phyloP scores from a whole-genome alignment of 2,113 vertebrate species.

The Procavia capensis region DNA sequence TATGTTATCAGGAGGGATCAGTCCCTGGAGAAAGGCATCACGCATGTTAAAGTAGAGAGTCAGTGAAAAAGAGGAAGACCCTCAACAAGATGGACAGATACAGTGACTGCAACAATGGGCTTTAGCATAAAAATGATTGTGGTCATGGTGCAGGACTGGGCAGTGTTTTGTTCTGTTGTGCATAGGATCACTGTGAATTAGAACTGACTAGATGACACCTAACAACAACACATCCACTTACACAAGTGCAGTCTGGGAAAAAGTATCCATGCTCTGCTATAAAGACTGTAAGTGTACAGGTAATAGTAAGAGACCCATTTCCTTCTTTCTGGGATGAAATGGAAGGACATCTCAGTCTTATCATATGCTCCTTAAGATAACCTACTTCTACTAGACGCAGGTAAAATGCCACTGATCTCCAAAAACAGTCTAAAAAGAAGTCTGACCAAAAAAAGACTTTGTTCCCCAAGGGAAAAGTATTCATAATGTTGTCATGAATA shows the following conservation, averaged over 20 bases:
- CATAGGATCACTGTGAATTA: too few species aligned
- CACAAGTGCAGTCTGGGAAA: neutral
- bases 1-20: too few species aligned
- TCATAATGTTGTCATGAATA: slow-evolving; percentile 87
- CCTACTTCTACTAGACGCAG: neutral
- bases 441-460: slow-evolving; percentile 83
- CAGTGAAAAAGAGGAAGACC: too few species aligned
- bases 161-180: too few species aligned
- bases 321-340: neutral
- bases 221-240: neutral
- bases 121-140: too few species aligned
- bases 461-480: slow-evolving; percentile 83
- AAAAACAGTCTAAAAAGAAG: slow-evolving; percentile 72
- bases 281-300: neutral
- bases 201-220: too few species aligned
- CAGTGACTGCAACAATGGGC: too few species aligned
- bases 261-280: neutral
- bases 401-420: slow-evolving; percentile 16
- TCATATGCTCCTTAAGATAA: neutral
- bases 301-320: neutral
- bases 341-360: neutral
- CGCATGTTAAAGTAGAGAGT: too few species aligned
- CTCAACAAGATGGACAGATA: too few species aligned
- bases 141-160: too few species aligned
- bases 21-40: too few species aligned